A percentile compares a stretch with the other conserved stretches of the same genome.
These are phyloP conservation scores for Podarcis muralis DNA, from an alignment of 2,113 vertebrate genomes.

Conservation along the genomic window DNA sequence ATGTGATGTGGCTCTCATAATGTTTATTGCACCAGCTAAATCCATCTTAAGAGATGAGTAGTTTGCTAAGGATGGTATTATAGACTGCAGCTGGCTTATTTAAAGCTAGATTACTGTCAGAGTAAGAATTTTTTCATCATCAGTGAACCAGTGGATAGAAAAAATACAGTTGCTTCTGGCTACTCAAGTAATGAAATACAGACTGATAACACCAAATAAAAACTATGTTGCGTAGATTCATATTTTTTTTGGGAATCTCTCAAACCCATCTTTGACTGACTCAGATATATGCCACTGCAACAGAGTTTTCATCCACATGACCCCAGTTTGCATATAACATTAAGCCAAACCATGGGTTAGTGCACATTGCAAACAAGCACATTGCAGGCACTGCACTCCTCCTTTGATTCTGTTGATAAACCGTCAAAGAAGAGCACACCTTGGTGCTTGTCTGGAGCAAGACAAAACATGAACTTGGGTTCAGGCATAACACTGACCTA, in stretches of 20 bases:
- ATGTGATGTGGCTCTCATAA: constrained; percentile 7
- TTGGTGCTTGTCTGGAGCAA: no score
- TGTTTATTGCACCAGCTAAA: constrained; percentile 29
- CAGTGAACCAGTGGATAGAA: constrained; percentile 42
- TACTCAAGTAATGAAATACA: neutral
- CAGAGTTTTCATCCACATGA: neutral
- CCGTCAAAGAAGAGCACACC: no score
- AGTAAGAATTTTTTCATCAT: constrained; percentile 52
- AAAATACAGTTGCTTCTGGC: neutral
- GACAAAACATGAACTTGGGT: no score
- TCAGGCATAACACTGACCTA: no score
- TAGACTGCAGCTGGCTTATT: constrained; percentile 61
- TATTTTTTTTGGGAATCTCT: no score
- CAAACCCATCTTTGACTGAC: neutral
- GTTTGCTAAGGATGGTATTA: neutral
- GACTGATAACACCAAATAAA: neutral
- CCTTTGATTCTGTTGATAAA: no score
- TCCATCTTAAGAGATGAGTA: constrained; percentile 29
- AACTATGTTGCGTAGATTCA: neutral
- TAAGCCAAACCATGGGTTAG: no score
- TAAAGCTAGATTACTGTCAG: constrained; percentile 64
- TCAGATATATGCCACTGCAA: neutral
- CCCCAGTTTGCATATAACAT: no score
- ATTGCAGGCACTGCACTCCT: no score
- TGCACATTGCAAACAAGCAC: no score